Percentiles rank a stretch among this genome's conserved stretches.
Conservation (phyloP, 2,797 vertebrate species). For the Karalla daura region DNA sequence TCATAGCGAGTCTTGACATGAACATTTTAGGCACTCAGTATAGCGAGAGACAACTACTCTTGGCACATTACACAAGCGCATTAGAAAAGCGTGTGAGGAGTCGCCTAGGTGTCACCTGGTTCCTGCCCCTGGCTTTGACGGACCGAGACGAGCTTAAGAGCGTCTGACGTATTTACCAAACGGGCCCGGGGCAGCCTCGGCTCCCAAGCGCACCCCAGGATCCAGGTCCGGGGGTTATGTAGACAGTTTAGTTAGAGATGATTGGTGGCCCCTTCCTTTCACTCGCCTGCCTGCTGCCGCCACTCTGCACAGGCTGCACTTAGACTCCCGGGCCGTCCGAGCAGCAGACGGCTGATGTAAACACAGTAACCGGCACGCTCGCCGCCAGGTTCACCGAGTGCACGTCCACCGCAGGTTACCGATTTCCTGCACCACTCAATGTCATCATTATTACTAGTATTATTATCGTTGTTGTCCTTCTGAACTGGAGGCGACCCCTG, state of each 20-base stretch:
- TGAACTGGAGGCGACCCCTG: too few species aligned
- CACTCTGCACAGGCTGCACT: conserved; percentile 81
- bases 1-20: too few species aligned
- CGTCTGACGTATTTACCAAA: conserved; percentile 68
- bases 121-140: conserved; percentile 51
- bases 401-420: conserved; percentile 62
- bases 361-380: conserved; percentile 82
- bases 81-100: too few species aligned
- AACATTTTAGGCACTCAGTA: too few species aligned
- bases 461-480: too few species aligned
- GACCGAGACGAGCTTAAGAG: conserved; percentile 48
- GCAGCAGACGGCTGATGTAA: conserved; percentile 76
- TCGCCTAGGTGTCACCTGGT: conserved; percentile 67
- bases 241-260: conserved; percentile 83
- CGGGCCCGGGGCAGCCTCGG: conserved; percentile 50
- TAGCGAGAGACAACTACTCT: too few species aligned
- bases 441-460: too few species aligned
- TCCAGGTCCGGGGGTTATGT: conserved; percentile 70
- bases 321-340: conserved; percentile 76
- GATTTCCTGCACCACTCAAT: conserved; percentile 44
- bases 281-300: conserved; percentile 67
- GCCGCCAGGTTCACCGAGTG: conserved; percentile 76
- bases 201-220: conserved; percentile 54
- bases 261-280: conserved; percentile 81
- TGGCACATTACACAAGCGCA: too few species aligned